Conservation (phyloP, 1,140 invertebrate genomes). For the Lepidotrigona ventralis region DNA sequence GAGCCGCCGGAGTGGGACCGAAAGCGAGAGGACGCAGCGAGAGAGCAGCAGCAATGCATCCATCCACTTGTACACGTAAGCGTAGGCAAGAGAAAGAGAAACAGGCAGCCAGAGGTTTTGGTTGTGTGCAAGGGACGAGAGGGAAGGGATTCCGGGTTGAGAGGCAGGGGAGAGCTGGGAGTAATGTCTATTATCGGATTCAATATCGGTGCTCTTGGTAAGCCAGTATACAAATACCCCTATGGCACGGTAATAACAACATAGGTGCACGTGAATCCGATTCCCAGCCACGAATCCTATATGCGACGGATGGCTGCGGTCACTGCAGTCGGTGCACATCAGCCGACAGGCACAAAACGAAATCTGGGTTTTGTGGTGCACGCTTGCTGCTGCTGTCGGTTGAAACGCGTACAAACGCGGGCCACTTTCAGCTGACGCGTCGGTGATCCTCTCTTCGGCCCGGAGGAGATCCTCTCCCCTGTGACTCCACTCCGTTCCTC, state of each 20-base stretch:
- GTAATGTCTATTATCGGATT: constrained; percentile 80
- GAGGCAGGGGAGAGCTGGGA: constrained; percentile 49
- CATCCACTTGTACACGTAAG: too few relatives aligned
- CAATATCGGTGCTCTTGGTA: constrained; percentile 79
- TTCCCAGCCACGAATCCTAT: constrained; percentile 69
- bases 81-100: constrained; percentile 1
- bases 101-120: not conserved
- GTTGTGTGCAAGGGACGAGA: not conserved
- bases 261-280: constrained; percentile 76
- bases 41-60: too few relatives aligned
- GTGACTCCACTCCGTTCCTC: not conserved
- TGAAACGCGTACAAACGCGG: constrained; percentile 24
- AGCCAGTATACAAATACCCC: constrained; percentile 79
- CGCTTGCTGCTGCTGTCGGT: constrained; percentile 2
- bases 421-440: constrained; percentile 21
- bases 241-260: constrained; percentile 79
- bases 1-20: not conserved
- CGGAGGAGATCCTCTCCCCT: not conserved
- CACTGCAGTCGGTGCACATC: constrained; percentile 50
- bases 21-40: not conserved
- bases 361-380: constrained; percentile 52
- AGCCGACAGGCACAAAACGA: constrained; percentile 41
- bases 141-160: constrained; percentile 10
- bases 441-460: not conserved
- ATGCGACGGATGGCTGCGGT: constrained; percentile 73